Evolutionary conservation across 2,113 vertebrate species (phyloP).

Genomic region (Taurulus bubalis): DNA sequence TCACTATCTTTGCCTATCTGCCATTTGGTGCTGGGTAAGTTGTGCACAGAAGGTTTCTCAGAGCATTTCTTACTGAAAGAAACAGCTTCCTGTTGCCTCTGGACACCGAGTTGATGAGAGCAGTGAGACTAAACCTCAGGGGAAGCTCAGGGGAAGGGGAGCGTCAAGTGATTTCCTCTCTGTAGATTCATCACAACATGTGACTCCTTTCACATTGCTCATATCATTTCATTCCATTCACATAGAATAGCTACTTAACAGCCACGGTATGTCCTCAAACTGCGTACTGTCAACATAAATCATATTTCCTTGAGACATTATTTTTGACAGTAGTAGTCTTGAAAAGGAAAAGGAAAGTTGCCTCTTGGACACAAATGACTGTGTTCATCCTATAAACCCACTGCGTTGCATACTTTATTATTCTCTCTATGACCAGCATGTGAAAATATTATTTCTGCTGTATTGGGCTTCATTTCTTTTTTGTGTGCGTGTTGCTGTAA

Average conservation of each 20-base stretch:
- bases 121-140: not conserved
- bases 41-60: not conserved
- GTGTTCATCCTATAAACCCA: not conserved
- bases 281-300: not conserved
- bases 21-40: not conserved
- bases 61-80: not conserved
- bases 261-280: not conserved
- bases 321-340: not conserved
- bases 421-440: not conserved
- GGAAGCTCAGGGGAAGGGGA: not conserved
- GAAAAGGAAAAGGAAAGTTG: not conserved
- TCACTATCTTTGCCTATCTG: not conserved
- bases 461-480: not conserved
- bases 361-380: not conserved
- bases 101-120: not conserved
- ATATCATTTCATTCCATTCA: not conserved
- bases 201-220: not conserved
- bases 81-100: not conserved
- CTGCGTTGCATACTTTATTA: not conserved
- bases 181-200: not conserved
- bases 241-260: not conserved
- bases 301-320: not conserved
- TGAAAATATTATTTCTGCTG: not conserved
- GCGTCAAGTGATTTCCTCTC: not conserved
- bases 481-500: conserved; percentile 7